Base-by-base conservation (phyloP, 2,797 vertebrate genomes). In the Pangasius macronema region DNA sequence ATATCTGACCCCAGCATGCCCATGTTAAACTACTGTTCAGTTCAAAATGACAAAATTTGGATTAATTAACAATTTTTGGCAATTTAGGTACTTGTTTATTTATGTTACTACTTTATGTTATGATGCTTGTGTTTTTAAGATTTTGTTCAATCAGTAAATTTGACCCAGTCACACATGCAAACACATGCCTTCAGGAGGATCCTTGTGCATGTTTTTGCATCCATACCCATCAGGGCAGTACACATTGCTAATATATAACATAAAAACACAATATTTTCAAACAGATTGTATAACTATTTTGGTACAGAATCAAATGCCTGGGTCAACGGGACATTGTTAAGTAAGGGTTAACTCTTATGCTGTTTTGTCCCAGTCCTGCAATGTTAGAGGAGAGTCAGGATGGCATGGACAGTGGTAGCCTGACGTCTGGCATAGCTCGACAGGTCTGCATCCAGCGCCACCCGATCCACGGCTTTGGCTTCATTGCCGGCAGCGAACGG, bases 401-500 rank as follows among this genome's bases (percentile, higher is more conserved):
- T 99, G 97, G 95, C 96, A 98, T 98, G 98, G 98, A 99, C 97
- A 97, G 96, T 97, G 96, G 96, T 94, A 97, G 97, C 95, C 95
- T 97, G 96, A 97, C 97, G 96, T 94, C 97, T 95, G 96, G 96
- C 95, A 95, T 96, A 89, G 94, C 97, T 94, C 96, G 96, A 96
- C 96, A 98, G 94, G 97, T 99, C 96, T 97, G 94, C 92, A 95
- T 99, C 95, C 96, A 95, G 90, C 96, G 97, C 89, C 96, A 99
- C 93, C 96, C 97, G 42, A 92, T 91, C 93, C 95, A 96, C 96
- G 98, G 97, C 95, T 99, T 99, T 51, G 98, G 98, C 95, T 99
- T 99, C 89, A 95, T 99, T 93, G 98, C 98, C 46, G 97, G 97
- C 96, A 99, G 97, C 85, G 97, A 98, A 95, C 95, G 95, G 93